phyloP scores from a whole-genome alignment of 1,140 invertebrate genomes.

The Antheraea mylitta region DNA sequence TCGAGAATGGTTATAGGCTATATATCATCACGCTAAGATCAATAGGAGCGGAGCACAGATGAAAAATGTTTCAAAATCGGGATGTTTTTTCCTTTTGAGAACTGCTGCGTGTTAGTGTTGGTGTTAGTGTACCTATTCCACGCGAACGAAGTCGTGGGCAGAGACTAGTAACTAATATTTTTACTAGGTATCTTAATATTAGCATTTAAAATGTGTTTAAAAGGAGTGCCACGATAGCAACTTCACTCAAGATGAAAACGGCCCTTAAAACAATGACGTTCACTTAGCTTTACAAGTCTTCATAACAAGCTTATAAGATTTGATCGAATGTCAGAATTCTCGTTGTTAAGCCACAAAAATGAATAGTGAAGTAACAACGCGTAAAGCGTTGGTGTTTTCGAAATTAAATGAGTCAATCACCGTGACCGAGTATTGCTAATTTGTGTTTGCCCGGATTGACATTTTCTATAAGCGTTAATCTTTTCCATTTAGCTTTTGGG shows the following conservation, averaged over 20 bases:
- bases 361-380: not conserved
- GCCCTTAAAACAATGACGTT: not conserved
- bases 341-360: not conserved
- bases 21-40: too few species aligned
- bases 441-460: not conserved
- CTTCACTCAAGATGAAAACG: not conserved
- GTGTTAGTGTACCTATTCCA: too few species aligned
- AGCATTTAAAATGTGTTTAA: too few species aligned
- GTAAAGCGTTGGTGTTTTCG: not conserved
- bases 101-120: too few species aligned
- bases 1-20: too few species aligned
- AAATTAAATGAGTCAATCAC: slow-evolving; percentile 12
- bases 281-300: not conserved
- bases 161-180: too few species aligned
- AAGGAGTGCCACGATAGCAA: slow-evolving; percentile 1
- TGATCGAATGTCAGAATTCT: not conserved
- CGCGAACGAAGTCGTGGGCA: too few species aligned
- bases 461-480: not conserved
- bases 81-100: too few species aligned
- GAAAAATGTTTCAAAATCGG: too few species aligned
- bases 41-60: too few species aligned
- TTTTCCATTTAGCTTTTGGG: not conserved
- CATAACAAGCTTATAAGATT: slow-evolving; percentile 4
- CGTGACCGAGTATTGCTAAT: not conserved
- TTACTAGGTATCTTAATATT: too few species aligned